These are phyloP conservation scores for Casuarius casuarius DNA, from an alignment of 2,113 vertebrate genomes.

Conservation along the genomic window DNA sequence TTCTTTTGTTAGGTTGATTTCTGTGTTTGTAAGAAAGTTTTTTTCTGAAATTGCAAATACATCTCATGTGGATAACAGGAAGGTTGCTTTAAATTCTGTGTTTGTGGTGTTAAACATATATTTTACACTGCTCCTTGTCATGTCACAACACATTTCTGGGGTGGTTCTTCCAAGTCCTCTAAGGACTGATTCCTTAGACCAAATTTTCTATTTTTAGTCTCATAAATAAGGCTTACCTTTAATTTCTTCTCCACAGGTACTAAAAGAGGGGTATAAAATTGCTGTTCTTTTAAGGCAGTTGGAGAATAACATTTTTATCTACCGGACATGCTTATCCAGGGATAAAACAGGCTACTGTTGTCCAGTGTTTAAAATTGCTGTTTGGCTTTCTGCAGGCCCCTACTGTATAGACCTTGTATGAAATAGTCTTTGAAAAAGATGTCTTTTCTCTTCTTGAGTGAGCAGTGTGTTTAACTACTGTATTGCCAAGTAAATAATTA, in stretches of 20 bases:
- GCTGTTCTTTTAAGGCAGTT: neutral
- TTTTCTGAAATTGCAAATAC: neutral
- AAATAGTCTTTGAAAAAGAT: no score
- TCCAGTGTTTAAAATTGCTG: neutral
- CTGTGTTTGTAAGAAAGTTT: neutral
- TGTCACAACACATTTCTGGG: no score
- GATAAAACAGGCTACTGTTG: neutral
- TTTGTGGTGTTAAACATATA: neutral
- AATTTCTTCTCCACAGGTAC: neutral
- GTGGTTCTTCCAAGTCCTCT: no score
- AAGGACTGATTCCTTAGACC: no score
- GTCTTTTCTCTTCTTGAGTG: no score
- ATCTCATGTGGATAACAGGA: neutral
- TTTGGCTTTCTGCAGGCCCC: no score
- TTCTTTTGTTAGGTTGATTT: neutral
- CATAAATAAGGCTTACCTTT: neutral
- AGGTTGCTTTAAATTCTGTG: neutral
- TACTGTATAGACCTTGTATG: neutral
- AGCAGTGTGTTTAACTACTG: no score
- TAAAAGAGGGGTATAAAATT: neutral
- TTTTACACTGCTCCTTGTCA: neutral
- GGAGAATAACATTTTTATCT: neutral
- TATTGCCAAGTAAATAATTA: no score
- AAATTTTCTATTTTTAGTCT: no score
- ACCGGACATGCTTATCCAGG: no score